Conservation (phyloP, 2,113 vertebrate genomes). For the Toxostoma redivivum region DNA sequence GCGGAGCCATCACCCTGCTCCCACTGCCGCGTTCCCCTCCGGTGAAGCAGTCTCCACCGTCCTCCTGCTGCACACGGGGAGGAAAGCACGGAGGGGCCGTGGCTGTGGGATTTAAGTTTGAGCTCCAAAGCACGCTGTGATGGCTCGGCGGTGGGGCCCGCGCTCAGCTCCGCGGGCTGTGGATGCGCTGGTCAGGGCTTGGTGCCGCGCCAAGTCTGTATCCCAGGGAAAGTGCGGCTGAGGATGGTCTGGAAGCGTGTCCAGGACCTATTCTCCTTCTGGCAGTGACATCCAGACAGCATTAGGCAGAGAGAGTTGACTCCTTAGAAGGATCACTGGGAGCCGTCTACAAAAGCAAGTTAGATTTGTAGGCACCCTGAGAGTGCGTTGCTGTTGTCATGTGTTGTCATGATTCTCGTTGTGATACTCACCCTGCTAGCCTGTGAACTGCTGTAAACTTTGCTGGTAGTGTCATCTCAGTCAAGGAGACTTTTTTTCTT, state of each 20-base stretch:
- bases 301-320: neutral
- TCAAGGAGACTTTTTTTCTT: neutral
- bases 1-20: neutral
- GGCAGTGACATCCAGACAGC: neutral
- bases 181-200: neutral
- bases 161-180: fast-evolving
- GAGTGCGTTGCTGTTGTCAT: neutral
- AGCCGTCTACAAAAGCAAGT: neutral
- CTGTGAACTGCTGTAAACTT: neutral
- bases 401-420: neutral
- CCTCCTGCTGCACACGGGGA: fast-evolving
- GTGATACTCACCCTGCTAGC: fast-evolving
- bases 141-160: neutral
- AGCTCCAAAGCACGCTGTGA: fast-evolving
- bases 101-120: neutral
- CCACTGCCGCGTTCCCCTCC: no score
- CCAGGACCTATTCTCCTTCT: neutral
- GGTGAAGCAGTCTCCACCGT: fast-evolving
- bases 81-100: fast-evolving
- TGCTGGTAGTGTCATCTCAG: no score
- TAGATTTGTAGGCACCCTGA: neutral
- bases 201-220: neutral
- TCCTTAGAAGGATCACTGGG: neutral
- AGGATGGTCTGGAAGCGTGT: fast-evolving
- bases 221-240: neutral